Base-by-base conservation (phyloP, 2,797 vertebrate species). In the Oryzias sinensis region DNA sequence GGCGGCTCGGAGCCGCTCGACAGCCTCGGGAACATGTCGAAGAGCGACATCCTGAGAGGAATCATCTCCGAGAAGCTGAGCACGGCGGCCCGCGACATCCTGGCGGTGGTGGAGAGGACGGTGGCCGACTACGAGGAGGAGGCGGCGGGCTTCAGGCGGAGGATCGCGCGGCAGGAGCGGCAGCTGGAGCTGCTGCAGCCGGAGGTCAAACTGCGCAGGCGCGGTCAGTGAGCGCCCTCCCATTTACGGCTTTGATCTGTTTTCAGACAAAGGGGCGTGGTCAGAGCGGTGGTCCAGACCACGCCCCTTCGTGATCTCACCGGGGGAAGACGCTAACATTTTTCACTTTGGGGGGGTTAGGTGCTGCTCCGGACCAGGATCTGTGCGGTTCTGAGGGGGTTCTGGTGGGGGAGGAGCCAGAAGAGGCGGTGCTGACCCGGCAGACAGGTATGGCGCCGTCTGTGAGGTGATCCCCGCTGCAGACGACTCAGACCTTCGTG, bases 81-180 rank as follows among this genome's bases (percentile, higher is more conserved):
- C 16, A 25, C 59, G 0, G 75, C 66, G 17, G 66, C 63, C 8
- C 62, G 43, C 46, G 75, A 77, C 5, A 77, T 77, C 52, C 4
- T 77, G 2, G 67, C 75, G 43, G 70, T 54, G 14, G 57, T 78
- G 16, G 63, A 74, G 50, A 44, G 50, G 16, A 72, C 62, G 7
- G 48, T 81, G 4, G 27, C 65, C 57, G 74, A 62, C 2, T 77
- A 81, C 46, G 78, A 81, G 74, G 40, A 56, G 51, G 71, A 77
- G 69, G 62, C 72, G 1, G 13, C 55, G 52, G 60, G 60, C 44
- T 65, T 70, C 53, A 27, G 54, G 1, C 33, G 6, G 18, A 42
- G 72, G 68, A 45, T 76, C 25, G 61, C 50, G 8, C 65, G 63
- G 15, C 78, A 81, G 74, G 14, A 40, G 59, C 50, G 24, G 13